Evolutionary conservation across 2,888 invertebrate species (phyloP).

Genomic region (Pollenia angustigena): DNA sequence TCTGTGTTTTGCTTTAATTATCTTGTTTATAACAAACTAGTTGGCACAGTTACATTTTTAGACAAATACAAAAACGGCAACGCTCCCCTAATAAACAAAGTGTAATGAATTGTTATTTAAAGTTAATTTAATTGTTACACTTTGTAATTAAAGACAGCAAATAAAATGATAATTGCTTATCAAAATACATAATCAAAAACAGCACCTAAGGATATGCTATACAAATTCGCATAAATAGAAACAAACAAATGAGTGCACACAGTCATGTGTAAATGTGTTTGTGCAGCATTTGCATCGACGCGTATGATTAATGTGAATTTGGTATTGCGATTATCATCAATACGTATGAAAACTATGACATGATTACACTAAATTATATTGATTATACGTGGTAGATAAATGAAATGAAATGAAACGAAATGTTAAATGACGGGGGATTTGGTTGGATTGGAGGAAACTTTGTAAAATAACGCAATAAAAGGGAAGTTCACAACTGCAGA

Average conservation of each 20-base stretch:
- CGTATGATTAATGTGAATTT: constrained; percentile 47
- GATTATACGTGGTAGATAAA: background rate
- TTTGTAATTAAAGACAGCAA: constrained; percentile 49
- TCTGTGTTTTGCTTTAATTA: constrained; percentile 30
- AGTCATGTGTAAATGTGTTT: background rate
- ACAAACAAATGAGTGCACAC: background rate
- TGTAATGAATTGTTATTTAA: constrained; percentile 43
- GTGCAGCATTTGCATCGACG: background rate
- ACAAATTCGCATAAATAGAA: constrained; percentile 6
- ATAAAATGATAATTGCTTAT: constrained; percentile 36
- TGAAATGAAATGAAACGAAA: no score
- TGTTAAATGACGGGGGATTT: no score
- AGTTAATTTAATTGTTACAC: constrained; percentile 52
- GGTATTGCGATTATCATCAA: background rate
- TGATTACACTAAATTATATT: background rate
- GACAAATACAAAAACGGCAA: background rate
- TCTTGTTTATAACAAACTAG: background rate
- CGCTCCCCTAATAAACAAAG: constrained; percentile 14
- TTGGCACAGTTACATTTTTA: background rate
- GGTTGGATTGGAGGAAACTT: no score
- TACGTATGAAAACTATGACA: constrained; percentile 2
- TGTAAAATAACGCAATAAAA: no score
- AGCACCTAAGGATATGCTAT: constrained; percentile 38
- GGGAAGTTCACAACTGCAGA: no score
- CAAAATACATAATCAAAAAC: constrained; percentile 1